phyloP scores from a whole-genome alignment of 2,888 invertebrate genomes.

The Cerastis leucographa region DNA sequence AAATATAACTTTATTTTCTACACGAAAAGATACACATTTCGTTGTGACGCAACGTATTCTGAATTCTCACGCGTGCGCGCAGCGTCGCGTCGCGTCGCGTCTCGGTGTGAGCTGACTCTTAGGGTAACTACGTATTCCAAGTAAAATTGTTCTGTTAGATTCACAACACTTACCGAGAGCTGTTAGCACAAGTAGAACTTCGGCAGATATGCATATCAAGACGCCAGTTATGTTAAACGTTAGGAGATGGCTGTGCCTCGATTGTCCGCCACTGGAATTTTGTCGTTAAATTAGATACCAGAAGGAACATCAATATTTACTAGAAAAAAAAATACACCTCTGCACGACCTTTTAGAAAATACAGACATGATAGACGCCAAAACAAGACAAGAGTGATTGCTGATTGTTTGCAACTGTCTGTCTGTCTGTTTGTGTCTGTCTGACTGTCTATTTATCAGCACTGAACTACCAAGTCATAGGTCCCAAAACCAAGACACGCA shows the following conservation, averaged over 20 bases:
- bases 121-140: neutral
- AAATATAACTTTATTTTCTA: no score
- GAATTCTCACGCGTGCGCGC: no score
- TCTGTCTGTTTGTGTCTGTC: neutral
- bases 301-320: neutral
- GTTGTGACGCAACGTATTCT: no score
- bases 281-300: neutral
- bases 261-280: slow-evolving; percentile 66
- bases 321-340: neutral
- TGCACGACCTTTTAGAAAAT: neutral
- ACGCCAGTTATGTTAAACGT: slow-evolving; percentile 73
- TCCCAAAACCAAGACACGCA: neutral
- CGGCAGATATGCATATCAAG: slow-evolving; percentile 61
- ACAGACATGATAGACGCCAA: neutral
- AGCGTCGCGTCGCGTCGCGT: no score
- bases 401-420: neutral
- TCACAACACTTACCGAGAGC: slow-evolving; percentile 70
- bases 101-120: no score
- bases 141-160: neutral
- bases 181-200: slow-evolving; percentile 72
- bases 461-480: neutral
- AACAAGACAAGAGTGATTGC: neutral
- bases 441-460: neutral
- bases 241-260: slow-evolving; percentile 63
- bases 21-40: no score